Conservation (phyloP, 2,888 invertebrate species). For the Heliconius ismenius region DNA sequence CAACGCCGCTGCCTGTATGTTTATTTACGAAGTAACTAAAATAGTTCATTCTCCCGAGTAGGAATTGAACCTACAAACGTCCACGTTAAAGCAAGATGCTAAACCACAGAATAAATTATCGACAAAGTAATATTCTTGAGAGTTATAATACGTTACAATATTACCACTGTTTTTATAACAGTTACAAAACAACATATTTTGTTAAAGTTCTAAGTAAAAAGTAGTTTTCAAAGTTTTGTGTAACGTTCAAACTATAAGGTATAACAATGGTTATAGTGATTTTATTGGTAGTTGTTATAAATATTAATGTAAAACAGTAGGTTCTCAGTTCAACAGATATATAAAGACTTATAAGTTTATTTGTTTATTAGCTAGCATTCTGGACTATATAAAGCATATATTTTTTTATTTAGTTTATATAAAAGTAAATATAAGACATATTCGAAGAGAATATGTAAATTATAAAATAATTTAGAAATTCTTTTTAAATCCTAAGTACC, state of each 20-base stretch:
- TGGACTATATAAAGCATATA: too few species aligned
- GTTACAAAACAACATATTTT: neutral
- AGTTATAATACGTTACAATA: too few species aligned
- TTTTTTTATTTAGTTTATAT: neutral
- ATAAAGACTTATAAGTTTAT: neutral
- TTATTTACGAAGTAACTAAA: neutral
- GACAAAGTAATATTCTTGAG: neutral
- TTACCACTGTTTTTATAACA: neutral
- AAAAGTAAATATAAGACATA: slow-evolving; percentile 5
- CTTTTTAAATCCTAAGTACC: neutral
- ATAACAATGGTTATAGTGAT: neutral
- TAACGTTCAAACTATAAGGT: neutral
- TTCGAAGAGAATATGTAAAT: neutral
- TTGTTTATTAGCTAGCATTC: neutral
- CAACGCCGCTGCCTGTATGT: neutral
- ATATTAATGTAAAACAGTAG: neutral
- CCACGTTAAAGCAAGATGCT: too few species aligned
- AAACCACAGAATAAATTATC: neutral
- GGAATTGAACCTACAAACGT: too few species aligned
- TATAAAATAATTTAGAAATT: neutral
- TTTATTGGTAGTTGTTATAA: neutral
- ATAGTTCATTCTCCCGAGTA: neutral
- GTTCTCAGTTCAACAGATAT: neutral
- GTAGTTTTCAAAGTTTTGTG: neutral
- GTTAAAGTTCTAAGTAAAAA: too few species aligned